Base-by-base conservation (phyloP, 1,140 invertebrate species). In the Drosophila jambulina region DNA sequence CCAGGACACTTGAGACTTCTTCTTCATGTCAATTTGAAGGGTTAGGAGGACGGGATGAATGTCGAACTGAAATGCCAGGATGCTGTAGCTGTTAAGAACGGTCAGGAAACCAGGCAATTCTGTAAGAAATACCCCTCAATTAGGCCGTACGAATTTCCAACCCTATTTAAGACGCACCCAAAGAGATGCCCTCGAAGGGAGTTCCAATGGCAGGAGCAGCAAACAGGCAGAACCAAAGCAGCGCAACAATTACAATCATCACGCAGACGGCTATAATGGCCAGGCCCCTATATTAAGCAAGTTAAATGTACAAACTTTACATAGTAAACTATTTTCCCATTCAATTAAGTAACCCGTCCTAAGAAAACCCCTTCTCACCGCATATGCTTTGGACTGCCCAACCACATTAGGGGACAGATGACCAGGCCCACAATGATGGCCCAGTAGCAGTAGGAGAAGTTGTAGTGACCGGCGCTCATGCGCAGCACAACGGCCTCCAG, bases 321-420 rank as follows among this genome's bases (percentile, higher is more conserved):
- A 19, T 36, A 12, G 8, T 4, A 23, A n/a, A 0, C 3, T 10
- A 51, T 12, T 19, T n/a, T 48, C 23, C 7, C 3, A 17, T 17
- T n/a, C 7, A 17, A 40, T 1, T 4, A 29, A 40, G 5, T 40
- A 19, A 19, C 19, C 7, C 12, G n/a, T 19, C n/a, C 17, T 7
- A 5, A n/a, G 6, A 40, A 40, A 40, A 17, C 3, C n/a, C 40
- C 15, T 25, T 49, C 78, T 94, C 93, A 97, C 96, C 96, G 96
- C 96, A 97, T 96, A 84, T 97, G 96, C 91, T 96, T 96, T 0
- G 96, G 96, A 78, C 96, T 97, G 48, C 96, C 96, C n/a, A 97
- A 93, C 96, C 96, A 97, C 94, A 97, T 95, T 45, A 97, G 92
- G 2, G 96, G 96, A 77, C 96, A 96, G 9, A 97, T 93, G 53